A percentile compares a stretch with the other conserved stretches of the same genome.
phyloP scores from a whole-genome alignment of 2,113 vertebrate species.

The Heterocephalus glaber region DNA sequence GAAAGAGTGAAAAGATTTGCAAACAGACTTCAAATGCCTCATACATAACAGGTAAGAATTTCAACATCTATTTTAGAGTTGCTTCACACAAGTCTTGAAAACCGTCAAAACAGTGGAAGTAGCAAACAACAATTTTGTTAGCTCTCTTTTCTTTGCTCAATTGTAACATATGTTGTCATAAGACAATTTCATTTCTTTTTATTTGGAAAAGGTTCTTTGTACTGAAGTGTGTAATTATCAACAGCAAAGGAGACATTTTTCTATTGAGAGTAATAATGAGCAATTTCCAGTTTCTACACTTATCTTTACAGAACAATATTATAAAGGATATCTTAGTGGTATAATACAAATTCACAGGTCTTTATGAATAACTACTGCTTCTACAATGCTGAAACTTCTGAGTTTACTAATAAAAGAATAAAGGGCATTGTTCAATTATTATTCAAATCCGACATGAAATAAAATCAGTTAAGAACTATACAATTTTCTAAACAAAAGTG shows the following conservation, averaged over 20 bases:
- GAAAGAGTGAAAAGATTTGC: constrained; percentile 65
- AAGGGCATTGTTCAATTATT: neutral
- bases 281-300: constrained; percentile 26
- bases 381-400: constrained; percentile 53
- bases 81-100: constrained; percentile 50
- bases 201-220: constrained; percentile 59
- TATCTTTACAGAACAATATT: neutral
- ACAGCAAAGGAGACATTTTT: constrained; percentile 35
- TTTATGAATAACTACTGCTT: neutral
- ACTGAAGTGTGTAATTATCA: constrained; percentile 40
- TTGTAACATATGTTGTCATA: constrained; percentile 23
- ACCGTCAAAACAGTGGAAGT: constrained; percentile 50
- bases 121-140: constrained; percentile 55
- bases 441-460: constrained; percentile 35
- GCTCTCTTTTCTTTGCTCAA: constrained; percentile 40
- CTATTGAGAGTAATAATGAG: constrained; percentile 36
- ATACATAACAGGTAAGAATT: constrained; percentile 23
- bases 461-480: constrained; percentile 26
- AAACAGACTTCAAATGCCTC: constrained; percentile 59
- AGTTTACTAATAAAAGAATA: neutral
- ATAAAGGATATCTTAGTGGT: neutral
- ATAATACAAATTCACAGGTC: neutral
- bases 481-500: neutral
- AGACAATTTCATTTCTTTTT: constrained; percentile 20
- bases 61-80: constrained; percentile 73